Base-by-base conservation (phyloP, 2,797 vertebrate species). In the Oceanodroma leucorhoa region DNA sequence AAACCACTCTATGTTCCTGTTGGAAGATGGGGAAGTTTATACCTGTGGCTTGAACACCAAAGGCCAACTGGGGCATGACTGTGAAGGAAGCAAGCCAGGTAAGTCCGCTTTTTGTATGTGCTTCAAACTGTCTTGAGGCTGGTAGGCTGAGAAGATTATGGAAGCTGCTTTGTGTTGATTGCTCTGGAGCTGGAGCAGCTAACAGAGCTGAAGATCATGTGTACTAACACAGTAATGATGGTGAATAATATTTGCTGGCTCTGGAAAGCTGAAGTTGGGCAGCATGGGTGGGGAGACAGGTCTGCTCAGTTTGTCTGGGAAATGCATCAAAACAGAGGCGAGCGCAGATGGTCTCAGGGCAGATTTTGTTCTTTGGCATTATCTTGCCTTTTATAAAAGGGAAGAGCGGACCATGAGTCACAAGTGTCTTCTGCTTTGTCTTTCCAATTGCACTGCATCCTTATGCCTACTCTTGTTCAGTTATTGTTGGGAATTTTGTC, bases 1-100 rank as follows among this genome's bases (percentile, higher is more conserved):
- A 76, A 98, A 98, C 81, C 99, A 99, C 96, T 99, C 99, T 0
- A 83, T 99, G 65, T 99, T 99, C 96, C 97, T 99, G 54, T 95
- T 99, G 96, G 98, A 98, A 69, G 99, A 99, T 87, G 99, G 99
- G 3, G 99, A 98, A 38, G 98, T 99, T 27, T 99, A 99, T 94
- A 98, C 99, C 2, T 99, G 99, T 83, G 99, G 99, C 40, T 98
- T 98, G 51, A 99, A 99, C 98, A 98, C 98, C 97, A 98, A 98
- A 91, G 99, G 99, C 40, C 99, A 99, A 87, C 98, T 99, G 94
- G 99, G 99, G 64, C 99, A 99, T 2, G 98, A 98, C 86, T 98
- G 98, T 95, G 97, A 98, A 87, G 99, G 98, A 84, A 97, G 92
- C 64, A 98, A 97, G 22, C 99, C 99, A 95, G 99, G 99, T 99